Percentiles rank a stretch among this genome's conserved stretches.
Conservation (phyloP, 1,140 invertebrate species). For the Leptinotarsa undecemlineata region DNA sequence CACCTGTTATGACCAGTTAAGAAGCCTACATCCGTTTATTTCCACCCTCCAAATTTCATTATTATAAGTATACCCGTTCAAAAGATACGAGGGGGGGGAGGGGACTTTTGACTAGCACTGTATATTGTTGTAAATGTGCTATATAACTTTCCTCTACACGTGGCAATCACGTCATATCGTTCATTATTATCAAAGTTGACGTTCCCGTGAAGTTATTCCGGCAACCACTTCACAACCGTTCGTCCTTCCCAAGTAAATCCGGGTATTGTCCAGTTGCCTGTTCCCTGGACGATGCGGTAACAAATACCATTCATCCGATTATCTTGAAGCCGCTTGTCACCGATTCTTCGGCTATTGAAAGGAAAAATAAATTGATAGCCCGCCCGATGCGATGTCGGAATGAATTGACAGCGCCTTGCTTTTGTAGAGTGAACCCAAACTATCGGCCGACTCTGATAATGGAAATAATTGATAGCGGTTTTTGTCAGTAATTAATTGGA, state of each 20-base stretch:
- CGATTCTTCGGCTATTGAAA: not conserved
- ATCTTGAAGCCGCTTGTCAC: not conserved
- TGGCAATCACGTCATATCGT: no score
- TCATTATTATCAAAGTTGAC: no score
- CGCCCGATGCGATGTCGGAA: not conserved
- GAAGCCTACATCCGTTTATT: no score
- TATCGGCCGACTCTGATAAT: not conserved
- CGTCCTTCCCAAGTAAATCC: not conserved
- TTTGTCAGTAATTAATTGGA: not conserved
- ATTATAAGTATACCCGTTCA: no score
- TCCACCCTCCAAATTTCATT: no score
- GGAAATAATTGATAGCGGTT: not conserved
- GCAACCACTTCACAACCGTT: no score
- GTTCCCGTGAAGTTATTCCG: no score
- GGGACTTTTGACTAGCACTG: no score
- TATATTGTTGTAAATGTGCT: no score
- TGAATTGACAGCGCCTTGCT: not conserved
- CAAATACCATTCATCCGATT: not conserved
- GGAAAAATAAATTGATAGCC: slow-evolving; percentile 3
- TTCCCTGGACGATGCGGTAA: not conserved
- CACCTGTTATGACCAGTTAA: no score
- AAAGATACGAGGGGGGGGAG: no score
- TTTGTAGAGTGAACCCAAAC: not conserved
- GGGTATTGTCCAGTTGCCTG: not conserved
- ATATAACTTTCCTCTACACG: no score